A percentile compares a stretch with the other conserved stretches of the same genome.
phyloP scores from a whole-genome alignment of 1,140 invertebrate species.

The Scaptodrosophila lebanonensis region DNA sequence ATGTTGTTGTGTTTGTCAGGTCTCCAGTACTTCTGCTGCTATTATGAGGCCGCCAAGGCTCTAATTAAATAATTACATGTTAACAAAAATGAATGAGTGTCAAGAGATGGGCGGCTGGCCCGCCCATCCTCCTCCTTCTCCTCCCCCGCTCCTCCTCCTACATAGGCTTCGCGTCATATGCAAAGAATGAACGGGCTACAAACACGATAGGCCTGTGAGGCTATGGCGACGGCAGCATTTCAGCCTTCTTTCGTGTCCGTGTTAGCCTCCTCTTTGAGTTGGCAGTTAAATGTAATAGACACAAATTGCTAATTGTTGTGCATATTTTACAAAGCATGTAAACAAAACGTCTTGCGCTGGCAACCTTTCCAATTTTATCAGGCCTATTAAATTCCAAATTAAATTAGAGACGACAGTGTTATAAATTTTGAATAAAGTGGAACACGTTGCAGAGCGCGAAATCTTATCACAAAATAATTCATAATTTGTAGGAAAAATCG shows the following conservation, averaged over 20 bases:
- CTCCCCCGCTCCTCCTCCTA: no score
- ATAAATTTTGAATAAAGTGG: no score
- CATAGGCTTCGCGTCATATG: constrained; percentile 24
- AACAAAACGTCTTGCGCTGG: not conserved
- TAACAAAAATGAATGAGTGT: constrained; percentile 34
- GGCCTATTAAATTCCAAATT: constrained; percentile 44
- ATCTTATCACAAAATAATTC: no score
- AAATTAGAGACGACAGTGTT: no score
- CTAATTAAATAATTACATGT: constrained; percentile 60
- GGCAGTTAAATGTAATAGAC: constrained; percentile 35
- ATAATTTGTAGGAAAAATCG: no score
- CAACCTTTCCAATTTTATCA: constrained; percentile 34
- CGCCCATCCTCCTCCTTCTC: no score
- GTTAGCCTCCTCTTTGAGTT: no score
- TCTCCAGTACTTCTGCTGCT: no score
- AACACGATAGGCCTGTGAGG: constrained; percentile 23
- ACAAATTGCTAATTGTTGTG: constrained; percentile 43
- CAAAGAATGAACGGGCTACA: constrained; percentile 35
- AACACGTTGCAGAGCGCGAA: no score
- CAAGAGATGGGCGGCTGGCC: constrained; percentile 4
- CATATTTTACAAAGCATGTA: constrained; percentile 28
- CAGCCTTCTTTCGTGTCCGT: constrained; percentile 34
- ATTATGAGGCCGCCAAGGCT: constrained; percentile 27
- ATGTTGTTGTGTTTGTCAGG: no score
- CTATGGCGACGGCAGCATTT: constrained; percentile 30